These are phyloP conservation scores for Halcyon leucocephala DNA, from an alignment of 2,797 vertebrate genomes.

Conservation along the genomic window DNA sequence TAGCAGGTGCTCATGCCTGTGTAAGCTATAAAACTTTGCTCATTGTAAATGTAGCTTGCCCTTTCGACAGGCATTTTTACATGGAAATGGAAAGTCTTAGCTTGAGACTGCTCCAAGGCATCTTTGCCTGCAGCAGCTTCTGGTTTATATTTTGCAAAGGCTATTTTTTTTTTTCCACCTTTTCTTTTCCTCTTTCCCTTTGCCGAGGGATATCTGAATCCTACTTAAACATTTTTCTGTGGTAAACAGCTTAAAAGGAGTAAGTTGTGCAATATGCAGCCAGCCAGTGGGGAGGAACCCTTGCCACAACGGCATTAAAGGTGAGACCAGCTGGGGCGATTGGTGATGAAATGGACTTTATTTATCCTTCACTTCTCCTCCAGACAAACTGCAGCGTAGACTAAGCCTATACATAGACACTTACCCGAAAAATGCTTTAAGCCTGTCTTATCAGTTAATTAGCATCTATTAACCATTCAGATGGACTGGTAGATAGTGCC, in stretches of 20 bases:
- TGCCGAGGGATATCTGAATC: conserved; percentile 47
- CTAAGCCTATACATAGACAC: not conserved
- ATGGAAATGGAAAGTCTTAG: conserved; percentile 71
- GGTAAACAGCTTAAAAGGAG: conserved; percentile 27
- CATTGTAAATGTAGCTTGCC: conserved; percentile 71
- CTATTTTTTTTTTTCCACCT: not conserved
- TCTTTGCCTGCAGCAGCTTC: conserved; percentile 58
- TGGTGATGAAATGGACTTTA: not conserved
- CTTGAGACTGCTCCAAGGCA: conserved; percentile 54
- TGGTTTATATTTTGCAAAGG: conserved; percentile 37
- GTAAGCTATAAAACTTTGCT: conserved; percentile 65
- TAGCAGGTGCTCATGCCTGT: conserved; percentile 62
- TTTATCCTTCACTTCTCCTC: not conserved
- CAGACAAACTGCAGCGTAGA: not conserved
- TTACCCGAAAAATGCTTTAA: not conserved
- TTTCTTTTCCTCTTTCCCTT: conserved; percentile 22
- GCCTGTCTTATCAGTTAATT: not conserved
- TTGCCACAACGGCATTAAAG: not conserved
- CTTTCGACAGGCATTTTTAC: conserved; percentile 73
- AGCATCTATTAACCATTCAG: not conserved
- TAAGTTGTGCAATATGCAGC: not conserved
- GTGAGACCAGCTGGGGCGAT: not conserved
- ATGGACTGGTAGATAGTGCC: no score
- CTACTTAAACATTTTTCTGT: conserved; percentile 56
- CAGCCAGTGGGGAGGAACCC: not conserved